Conservation (phyloP, 2,888 invertebrate genomes). For the Drosophila aldrichi region DNA sequence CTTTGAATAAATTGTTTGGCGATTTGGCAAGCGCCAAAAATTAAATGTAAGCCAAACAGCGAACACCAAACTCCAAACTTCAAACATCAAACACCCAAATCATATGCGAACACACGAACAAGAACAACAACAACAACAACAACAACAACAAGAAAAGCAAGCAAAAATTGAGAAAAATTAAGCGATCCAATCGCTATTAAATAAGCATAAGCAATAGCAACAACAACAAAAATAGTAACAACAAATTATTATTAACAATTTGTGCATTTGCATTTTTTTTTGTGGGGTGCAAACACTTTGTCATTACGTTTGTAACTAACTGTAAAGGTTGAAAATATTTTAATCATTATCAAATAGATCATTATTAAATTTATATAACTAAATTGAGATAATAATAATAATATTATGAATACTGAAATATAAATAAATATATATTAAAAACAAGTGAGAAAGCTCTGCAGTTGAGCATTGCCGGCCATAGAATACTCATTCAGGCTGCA, state of each 20-base stretch:
- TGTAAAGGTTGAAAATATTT: not conserved
- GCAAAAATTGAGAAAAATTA: conserved; percentile 6
- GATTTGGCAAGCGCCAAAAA: conserved; percentile 62
- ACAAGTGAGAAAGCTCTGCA: too few species aligned
- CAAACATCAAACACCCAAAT: conserved; percentile 27
- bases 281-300: conserved; percentile 3
- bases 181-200: conserved; percentile 42
- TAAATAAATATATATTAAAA: too few species aligned
- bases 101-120: conserved; percentile 31
- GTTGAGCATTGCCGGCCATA: too few species aligned
- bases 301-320: conserved; percentile 25
- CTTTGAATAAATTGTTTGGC: conserved; percentile 69
- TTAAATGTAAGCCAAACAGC: conserved; percentile 34
- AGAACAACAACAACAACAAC: not conserved
- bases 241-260: conserved; percentile 11
- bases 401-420: too few species aligned
- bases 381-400: too few species aligned
- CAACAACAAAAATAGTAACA: conserved; percentile 3
- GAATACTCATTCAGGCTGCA: too few species aligned
- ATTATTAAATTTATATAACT: too few species aligned
- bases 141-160: not conserved
- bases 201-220: conserved; percentile 27
- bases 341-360: too few species aligned
- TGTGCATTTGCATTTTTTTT: not conserved
- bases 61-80: conserved; percentile 13